Conservation (phyloP, 2,113 vertebrate genomes). For the Halichoerus grypus region DNA sequence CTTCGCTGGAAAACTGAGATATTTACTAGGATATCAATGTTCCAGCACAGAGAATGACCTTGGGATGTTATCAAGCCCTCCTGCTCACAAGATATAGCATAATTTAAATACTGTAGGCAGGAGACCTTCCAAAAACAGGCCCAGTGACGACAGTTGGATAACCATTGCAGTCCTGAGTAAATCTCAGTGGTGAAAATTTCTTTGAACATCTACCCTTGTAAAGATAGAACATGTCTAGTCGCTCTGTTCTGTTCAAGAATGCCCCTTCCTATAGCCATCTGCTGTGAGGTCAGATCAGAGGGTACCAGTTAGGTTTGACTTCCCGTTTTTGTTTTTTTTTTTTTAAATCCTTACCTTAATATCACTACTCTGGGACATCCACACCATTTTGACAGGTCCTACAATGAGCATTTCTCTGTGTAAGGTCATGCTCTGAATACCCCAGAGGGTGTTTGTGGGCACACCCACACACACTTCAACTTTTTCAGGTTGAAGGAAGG, state of each 20-base stretch:
- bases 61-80: slow-evolving; percentile 63
- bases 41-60: slow-evolving; percentile 54
- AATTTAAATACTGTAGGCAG: not conserved
- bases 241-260: not conserved
- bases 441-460: not conserved
- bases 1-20: slow-evolving; percentile 48
- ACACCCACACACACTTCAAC: too few relatives aligned
- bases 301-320: not conserved
- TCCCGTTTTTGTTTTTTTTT: not conserved
- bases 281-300: not conserved
- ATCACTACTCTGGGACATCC: not conserved
- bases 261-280: not conserved
- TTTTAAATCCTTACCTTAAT: slow-evolving; percentile 1
- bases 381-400: not conserved
- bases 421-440: not conserved
- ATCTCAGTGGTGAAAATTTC: slow-evolving; percentile 27
- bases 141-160: slow-evolving; percentile 45
- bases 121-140: slow-evolving; percentile 46
- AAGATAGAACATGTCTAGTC: not conserved
- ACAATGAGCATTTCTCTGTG: not conserved
- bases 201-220: not conserved
- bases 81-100: slow-evolving; percentile 3
- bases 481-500: not conserved
- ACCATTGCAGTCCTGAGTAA: slow-evolving; percentile 50
- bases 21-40: slow-evolving; percentile 42